A percentile compares a stretch with the other conserved stretches of the same genome.
phyloP scores from a whole-genome alignment of 2,113 vertebrate species.

The Sterna hirundo region DNA sequence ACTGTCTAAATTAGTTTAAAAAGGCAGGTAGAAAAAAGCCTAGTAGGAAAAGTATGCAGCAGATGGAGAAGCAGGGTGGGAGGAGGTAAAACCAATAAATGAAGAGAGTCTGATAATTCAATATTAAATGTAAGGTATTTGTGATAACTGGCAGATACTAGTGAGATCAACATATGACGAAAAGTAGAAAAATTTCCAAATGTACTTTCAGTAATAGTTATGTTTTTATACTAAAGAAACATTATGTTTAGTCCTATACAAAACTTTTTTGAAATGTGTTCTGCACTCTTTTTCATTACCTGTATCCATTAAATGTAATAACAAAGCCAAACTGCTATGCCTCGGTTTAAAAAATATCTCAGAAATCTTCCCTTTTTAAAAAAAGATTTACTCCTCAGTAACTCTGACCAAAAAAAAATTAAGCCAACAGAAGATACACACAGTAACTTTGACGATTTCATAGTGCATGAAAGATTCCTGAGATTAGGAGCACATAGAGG shows the following conservation, averaged over 20 bases:
- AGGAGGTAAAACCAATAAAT: neutral
- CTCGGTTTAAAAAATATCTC: neutral
- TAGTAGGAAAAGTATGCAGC: neutral
- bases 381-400: neutral
- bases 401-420: neutral
- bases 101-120: neutral
- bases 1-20: neutral
- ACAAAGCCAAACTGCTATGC: neutral
- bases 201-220: neutral
- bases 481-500: neutral
- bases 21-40: neutral
- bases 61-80: neutral
- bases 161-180: neutral
- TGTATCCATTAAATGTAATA: neutral
- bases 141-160: neutral
- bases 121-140: neutral
- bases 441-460: neutral
- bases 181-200: neutral
- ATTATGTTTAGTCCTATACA: neutral
- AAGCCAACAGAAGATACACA: neutral
- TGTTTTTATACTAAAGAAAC: neutral
- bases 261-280: neutral
- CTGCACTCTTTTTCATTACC: neutral
- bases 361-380: neutral
- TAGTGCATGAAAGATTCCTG: neutral